Percentiles rank a stretch among this genome's conserved stretches.
Conservation (phyloP, 2,113 vertebrate species). For the Ptilonorhynchus violaceus region DNA sequence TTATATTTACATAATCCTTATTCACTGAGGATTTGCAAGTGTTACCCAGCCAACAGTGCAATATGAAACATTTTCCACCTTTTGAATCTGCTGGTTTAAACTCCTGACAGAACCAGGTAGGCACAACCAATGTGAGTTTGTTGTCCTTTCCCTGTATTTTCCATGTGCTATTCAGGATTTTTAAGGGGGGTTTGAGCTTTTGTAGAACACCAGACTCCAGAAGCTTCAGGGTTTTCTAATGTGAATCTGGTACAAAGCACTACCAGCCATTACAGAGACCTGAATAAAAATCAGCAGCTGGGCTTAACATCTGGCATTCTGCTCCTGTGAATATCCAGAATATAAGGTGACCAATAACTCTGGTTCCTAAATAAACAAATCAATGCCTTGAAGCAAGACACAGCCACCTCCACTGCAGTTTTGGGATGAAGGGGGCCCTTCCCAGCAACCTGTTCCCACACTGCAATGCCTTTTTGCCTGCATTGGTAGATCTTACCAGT, state of each 20-base stretch:
- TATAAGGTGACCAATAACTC: not conserved
- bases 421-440: not conserved
- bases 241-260: not conserved
- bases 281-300: not conserved
- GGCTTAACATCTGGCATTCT: not conserved
- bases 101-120: not conserved
- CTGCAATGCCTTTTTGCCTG: not conserved
- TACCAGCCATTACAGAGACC: not conserved
- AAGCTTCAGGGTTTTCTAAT: not conserved
- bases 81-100: not conserved
- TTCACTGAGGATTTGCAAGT: not conserved
- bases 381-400: not conserved
- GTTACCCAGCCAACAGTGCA: not conserved
- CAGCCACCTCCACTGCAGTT: not conserved
- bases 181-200: not conserved
- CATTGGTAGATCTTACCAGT: not conserved
- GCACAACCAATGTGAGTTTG: not conserved
- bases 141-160: not conserved
- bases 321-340: not conserved
- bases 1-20: not conserved
- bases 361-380: not conserved
- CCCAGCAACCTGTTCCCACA: not conserved
- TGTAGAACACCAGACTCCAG: not conserved
- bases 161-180: accelerated
- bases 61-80: not conserved